Evolutionary conservation across 2,797 vertebrate genomes (phyloP).

Genomic region (Spheniscus humboldti): DNA sequence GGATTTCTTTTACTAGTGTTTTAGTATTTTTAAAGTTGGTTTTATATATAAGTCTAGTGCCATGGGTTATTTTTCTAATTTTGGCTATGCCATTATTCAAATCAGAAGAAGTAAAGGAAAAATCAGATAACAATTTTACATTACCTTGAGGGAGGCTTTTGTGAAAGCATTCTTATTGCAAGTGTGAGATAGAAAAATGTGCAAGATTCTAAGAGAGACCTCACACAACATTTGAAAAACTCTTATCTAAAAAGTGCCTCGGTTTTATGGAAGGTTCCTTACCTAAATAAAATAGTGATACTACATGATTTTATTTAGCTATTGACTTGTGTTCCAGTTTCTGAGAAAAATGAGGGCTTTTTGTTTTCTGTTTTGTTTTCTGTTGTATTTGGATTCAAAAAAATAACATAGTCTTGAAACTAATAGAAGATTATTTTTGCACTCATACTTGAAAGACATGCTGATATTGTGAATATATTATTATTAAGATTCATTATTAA

Average conservation of each 20-base stretch:
- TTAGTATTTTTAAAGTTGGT: not conserved
- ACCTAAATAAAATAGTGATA: not conserved
- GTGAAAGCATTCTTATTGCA: not conserved
- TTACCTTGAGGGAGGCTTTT: not conserved
- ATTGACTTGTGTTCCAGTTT: not conserved
- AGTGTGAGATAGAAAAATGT: not conserved
- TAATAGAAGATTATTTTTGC: not conserved
- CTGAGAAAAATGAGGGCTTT: not conserved
- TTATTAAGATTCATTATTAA: slow-evolving; percentile 42
- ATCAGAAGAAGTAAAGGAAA: not conserved
- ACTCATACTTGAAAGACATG: not conserved
- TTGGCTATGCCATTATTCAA: not conserved
- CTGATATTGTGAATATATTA: slow-evolving; percentile 6
- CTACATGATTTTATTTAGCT: not conserved
- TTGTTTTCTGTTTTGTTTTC: not conserved
- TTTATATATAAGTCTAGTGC: not conserved
- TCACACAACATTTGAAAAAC: not conserved
- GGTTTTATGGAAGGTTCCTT: not conserved
- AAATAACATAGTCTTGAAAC: not conserved
- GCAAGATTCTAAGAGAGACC: not conserved
- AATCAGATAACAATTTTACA: not conserved
- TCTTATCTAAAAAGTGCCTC: not conserved
- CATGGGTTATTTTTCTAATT: not conserved
- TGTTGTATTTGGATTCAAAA: not conserved
- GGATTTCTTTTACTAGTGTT: not conserved